Conservation (phyloP, 2,888 invertebrate genomes). For the Pachymerium ferrugineum region DNA sequence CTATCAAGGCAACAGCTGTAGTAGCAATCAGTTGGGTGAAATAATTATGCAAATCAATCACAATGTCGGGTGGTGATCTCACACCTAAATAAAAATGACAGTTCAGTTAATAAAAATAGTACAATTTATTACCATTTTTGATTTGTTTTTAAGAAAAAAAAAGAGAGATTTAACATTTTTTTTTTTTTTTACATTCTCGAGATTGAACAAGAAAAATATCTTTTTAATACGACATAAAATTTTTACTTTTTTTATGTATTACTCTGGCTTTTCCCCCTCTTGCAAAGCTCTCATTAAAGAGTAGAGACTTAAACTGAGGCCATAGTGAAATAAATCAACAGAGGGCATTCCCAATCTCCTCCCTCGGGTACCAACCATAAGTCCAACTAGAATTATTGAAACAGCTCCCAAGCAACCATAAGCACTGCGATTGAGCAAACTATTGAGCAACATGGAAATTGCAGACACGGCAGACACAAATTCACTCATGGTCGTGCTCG, state of each 20-base stretch:
- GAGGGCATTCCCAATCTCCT: slow-evolving; percentile 34
- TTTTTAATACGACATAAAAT: neutral
- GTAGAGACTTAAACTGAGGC: slow-evolving; percentile 24
- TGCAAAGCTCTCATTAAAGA: slow-evolving; percentile 1
- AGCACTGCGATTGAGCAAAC: slow-evolving; percentile 15
- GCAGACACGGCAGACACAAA: slow-evolving; percentile 32
- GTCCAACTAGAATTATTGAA: slow-evolving; percentile 31
- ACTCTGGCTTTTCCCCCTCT: neutral
- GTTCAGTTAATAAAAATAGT: neutral
- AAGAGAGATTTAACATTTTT: neutral
- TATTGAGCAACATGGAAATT: slow-evolving; percentile 32
- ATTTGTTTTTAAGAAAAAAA: neutral
- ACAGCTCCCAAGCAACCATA: slow-evolving; percentile 33
- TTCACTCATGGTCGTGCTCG: slow-evolving; percentile 28
- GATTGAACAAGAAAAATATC: neutral
- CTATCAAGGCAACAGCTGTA: neutral
- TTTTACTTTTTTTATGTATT: neutral
- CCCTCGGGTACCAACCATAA: slow-evolving; percentile 32
- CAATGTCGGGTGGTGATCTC: neutral
- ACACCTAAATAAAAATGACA: neutral
- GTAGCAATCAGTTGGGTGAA: neutral
- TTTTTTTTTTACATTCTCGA: neutral
- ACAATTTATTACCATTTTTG: neutral
- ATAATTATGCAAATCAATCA: neutral
- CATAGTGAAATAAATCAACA: slow-evolving; percentile 35